phyloP scores from a whole-genome alignment of 2,113 vertebrate species.

The Andinoacara biseriatus region DNA sequence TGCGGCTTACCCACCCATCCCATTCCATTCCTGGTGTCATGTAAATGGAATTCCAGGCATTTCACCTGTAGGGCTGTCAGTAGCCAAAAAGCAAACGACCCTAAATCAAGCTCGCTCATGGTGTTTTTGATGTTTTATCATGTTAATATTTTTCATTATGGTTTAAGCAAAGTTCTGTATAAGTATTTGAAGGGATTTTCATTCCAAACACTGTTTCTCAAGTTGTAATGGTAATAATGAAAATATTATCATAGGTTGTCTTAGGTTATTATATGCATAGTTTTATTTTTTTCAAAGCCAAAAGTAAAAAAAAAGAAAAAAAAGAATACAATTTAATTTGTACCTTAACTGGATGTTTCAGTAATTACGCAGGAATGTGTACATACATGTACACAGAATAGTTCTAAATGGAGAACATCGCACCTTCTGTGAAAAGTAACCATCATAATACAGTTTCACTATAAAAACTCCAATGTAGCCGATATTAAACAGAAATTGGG shows the following conservation, averaged over 20 bases:
- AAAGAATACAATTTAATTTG: too few species aligned
- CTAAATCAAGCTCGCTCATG: neutral
- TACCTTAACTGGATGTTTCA: too few species aligned
- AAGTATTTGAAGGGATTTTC: neutral
- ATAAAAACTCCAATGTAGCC: neutral
- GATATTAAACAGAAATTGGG: neutral
- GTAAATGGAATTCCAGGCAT: constrained; percentile 56
- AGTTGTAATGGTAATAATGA: neutral
- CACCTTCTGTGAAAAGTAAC: neutral
- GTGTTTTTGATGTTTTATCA: neutral
- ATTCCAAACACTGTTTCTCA: neutral
- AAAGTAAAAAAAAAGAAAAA: neutral
- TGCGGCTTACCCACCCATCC: constrained; percentile 24
- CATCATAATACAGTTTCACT: neutral
- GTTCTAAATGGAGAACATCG: neutral
- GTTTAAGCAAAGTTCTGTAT: neutral
- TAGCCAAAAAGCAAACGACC: neutral
- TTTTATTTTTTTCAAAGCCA: neutral
- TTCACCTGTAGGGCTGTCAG: constrained; percentile 30
- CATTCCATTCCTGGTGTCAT: constrained; percentile 24
- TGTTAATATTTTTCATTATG: neutral
- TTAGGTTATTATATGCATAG: neutral
- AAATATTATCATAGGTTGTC: neutral
- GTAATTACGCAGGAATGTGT: neutral
- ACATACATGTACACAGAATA: too few species aligned